Percentiles rank a stretch among this genome's conserved stretches.
These are phyloP conservation scores for Nephrotoma flavescens DNA, from an alignment of 2,888 invertebrate genomes.

Conservation along the genomic window DNA sequence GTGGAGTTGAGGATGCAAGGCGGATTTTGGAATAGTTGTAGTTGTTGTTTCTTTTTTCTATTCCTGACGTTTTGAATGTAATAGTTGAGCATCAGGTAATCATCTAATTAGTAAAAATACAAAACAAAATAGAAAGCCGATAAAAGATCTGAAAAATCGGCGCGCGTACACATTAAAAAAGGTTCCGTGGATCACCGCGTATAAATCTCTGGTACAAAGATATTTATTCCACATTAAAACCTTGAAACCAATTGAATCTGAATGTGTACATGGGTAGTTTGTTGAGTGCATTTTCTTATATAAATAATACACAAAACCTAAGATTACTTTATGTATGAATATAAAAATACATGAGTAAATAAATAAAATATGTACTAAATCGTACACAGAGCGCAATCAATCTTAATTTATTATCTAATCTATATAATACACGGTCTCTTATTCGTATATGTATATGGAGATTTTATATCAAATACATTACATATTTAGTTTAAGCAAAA, in stretches of 20 bases:
- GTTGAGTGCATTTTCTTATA: not conserved
- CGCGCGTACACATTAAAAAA: too few species aligned
- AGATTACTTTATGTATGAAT: not conserved
- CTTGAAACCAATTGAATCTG: not conserved
- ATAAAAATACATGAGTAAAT: not conserved
- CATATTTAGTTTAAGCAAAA: not conserved
- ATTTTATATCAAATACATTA: not conserved
- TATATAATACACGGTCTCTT: not conserved
- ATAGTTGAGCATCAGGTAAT: too few species aligned
- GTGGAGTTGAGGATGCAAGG: too few species aligned
- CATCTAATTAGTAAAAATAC: too few species aligned
- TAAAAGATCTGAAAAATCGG: too few species aligned
- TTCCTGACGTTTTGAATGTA: too few species aligned
- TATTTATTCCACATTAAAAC: not conserved
- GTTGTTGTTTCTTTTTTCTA: too few species aligned
- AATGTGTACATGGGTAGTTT: not conserved
- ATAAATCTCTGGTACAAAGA: not conserved
- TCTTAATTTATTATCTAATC: not conserved
- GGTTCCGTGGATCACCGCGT: not conserved
- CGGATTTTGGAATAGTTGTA: too few species aligned
- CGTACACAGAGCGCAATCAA: not conserved
- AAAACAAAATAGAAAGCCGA: too few species aligned
- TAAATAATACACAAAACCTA: not conserved
- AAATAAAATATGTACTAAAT: not conserved
- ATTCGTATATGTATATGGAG: not conserved